Percentiles rank a stretch among this genome's conserved stretches.
Conservation (phyloP, 1,140 invertebrate genomes). For the Trichonephila clavipes region DNA sequence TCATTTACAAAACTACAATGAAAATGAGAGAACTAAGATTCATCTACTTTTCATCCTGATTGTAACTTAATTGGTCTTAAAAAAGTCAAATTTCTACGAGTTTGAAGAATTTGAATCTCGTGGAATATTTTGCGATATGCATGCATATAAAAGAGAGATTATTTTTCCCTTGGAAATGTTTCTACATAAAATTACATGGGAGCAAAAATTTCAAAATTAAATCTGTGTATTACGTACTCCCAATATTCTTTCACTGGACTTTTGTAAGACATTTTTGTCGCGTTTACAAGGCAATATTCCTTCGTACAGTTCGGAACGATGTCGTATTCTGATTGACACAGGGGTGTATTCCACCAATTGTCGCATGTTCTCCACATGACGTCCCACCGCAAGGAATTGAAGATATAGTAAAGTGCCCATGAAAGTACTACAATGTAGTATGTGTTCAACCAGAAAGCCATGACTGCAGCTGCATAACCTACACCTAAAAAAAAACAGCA, state of each 20-base stretch:
- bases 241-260: conserved; percentile 96
- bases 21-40: too few relatives aligned
- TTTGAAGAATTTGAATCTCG: too few relatives aligned
- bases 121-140: too few relatives aligned
- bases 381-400: conserved; percentile 92
- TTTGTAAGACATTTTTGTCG: conserved; percentile 58
- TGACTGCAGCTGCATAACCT: conserved; percentile 98
- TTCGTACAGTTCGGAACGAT: conserved; percentile 79
- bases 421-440: conserved; percentile 99
- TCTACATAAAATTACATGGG: too few relatives aligned
- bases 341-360: conserved; percentile 95
- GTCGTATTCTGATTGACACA: conserved; percentile 81
- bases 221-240: conserved; percentile 86
- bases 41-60: too few relatives aligned
- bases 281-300: conserved; percentile 78
- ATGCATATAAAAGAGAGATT: too few relatives aligned
- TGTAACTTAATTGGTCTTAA: too few relatives aligned
- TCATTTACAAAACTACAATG: too few relatives aligned
- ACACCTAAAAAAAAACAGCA: conserved; percentile 86
- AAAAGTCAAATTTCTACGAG: too few relatives aligned
- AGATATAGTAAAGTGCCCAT: conserved; percentile 98
- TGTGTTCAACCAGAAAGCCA: conserved; percentile 99
- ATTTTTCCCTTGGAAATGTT: too few relatives aligned
- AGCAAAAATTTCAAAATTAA: too few relatives aligned
- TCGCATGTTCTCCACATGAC: conserved; percentile 97